phyloP scores from a whole-genome alignment of 1,140 invertebrate genomes.

The Euwallacea fornicatus region DNA sequence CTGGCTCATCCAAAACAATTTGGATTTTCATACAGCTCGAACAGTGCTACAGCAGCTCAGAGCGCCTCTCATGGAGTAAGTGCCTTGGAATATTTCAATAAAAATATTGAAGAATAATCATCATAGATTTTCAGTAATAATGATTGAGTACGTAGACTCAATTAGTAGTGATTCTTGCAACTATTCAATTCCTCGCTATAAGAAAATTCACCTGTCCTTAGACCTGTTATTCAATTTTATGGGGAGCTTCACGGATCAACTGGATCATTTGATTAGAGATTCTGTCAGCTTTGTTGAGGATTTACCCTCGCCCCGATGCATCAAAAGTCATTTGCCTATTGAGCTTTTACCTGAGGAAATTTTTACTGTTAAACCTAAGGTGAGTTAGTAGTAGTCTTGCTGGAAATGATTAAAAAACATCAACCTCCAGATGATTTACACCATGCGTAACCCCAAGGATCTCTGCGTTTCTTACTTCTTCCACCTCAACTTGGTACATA shows the following conservation, averaged over 20 bases:
- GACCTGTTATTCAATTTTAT: no score
- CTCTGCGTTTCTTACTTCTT: conserved; percentile 90
- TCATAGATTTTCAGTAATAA: no score
- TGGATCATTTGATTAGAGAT: conserved; percentile 47
- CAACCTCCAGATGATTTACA: conserved; percentile 78
- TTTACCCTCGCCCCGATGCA: conserved; percentile 68
- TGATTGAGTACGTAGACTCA: no score
- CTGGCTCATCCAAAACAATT: conserved; percentile 79
- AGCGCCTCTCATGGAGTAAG: conserved; percentile 51
- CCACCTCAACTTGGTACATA: conserved; percentile 74
- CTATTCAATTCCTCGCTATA: no score
- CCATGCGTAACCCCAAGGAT: conserved; percentile 91
- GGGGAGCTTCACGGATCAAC: no score
- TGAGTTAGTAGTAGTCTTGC: conserved; percentile 45
- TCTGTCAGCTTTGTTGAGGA: conserved; percentile 71
- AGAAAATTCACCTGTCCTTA: no score
- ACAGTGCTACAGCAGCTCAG: conserved; percentile 62
- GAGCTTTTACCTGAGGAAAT: conserved; percentile 70
- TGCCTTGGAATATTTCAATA: background rate
- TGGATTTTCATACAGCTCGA: conserved; percentile 75
- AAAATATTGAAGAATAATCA: no score
- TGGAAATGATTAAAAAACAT: background rate
- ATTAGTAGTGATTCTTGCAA: no score
- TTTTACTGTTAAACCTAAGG: conserved; percentile 71
- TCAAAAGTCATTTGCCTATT: conserved; percentile 81